phyloP scores from a whole-genome alignment of 2,113 vertebrate species.

The Kobus ellipsiprymnus region DNA sequence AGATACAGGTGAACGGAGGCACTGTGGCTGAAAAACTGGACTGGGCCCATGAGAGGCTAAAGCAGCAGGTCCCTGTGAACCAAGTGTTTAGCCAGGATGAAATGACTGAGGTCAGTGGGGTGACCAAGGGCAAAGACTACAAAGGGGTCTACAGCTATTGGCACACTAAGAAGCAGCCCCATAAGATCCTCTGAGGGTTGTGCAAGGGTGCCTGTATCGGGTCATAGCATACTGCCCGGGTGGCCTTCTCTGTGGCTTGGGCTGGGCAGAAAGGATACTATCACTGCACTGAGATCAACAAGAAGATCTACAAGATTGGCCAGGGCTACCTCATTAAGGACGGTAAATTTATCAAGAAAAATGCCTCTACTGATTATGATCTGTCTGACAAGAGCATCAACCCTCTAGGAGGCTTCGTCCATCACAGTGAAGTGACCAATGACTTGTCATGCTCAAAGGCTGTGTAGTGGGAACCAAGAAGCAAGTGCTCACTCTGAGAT shows the following conservation, averaged over 20 bases:
- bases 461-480: neutral
- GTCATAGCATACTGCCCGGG: conserved; percentile 9
- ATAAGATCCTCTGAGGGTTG: neutral
- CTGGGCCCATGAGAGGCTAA: conserved; percentile 95
- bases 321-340: neutral
- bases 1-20: conserved; percentile 96
- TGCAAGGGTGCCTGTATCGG: neutral
- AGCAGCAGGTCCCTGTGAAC: conserved; percentile 89
- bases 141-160: conserved; percentile 73
- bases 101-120: conserved; percentile 97
- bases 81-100: conserved; percentile 93
- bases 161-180: neutral
- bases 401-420: neutral
- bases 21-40: conserved; percentile 92
- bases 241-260: conserved; percentile 96
- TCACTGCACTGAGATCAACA: conserved; percentile 97
- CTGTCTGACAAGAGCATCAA: neutral
- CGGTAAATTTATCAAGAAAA: neutral
- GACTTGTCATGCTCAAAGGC: neutral
- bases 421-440: neutral
- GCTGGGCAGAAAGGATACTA: conserved; percentile 98
- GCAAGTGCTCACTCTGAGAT: neutral
- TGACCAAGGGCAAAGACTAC: conserved; percentile 98
- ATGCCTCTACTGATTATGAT: neutral
- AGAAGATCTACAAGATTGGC: conserved; percentile 81